A percentile compares a stretch with the other conserved stretches of the same genome.
These are phyloP conservation scores for Enteromius mattozi DNA, from an alignment of 2,797 vertebrate species.

Conservation along the genomic window DNA sequence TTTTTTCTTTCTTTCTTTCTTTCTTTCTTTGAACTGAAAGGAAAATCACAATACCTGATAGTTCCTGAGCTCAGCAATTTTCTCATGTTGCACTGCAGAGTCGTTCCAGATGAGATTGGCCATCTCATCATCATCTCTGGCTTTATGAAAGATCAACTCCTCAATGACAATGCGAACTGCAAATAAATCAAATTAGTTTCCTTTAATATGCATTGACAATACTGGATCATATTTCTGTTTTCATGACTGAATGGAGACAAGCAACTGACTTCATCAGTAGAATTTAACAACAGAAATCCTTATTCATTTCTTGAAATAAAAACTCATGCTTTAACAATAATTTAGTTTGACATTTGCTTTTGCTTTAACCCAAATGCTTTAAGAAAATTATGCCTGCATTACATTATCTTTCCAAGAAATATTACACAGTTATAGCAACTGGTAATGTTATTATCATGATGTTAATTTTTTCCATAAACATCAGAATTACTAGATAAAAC, in stretches of 20 bases:
- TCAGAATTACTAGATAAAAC: slow-evolving; percentile 12
- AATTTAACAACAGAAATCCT: neutral
- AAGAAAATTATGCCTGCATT: neutral
- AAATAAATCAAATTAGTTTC: slow-evolving; percentile 46
- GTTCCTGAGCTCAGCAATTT: slow-evolving; percentile 96
- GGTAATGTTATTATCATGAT: slow-evolving; percentile 7
- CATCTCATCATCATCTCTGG: slow-evolving; percentile 93
- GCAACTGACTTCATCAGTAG: neutral
- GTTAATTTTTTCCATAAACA: neutral
- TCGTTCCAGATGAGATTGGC: slow-evolving; percentile 99
- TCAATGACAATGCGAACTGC: slow-evolving; percentile 90
- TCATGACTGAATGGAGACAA: neutral
- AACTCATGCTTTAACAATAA: slow-evolving; percentile 12
- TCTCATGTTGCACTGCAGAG: slow-evolving; percentile 95
- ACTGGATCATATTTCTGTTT: neutral
- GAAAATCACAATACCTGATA: slow-evolving; percentile 85
- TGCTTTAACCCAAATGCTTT: neutral
- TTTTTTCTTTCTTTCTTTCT: neutral
- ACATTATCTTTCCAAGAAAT: neutral
- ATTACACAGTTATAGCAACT: neutral
- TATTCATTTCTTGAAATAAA: neutral
- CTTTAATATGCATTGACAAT: slow-evolving; percentile 40
- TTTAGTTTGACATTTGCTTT: neutral
- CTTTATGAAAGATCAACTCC: slow-evolving; percentile 91
- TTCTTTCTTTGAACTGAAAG: slow-evolving; percentile 20